Evolutionary conservation across 2,113 vertebrate species (phyloP), one percentile per base, ranked within the genome.

Genomic region (Cyprinus carpio): DNA sequence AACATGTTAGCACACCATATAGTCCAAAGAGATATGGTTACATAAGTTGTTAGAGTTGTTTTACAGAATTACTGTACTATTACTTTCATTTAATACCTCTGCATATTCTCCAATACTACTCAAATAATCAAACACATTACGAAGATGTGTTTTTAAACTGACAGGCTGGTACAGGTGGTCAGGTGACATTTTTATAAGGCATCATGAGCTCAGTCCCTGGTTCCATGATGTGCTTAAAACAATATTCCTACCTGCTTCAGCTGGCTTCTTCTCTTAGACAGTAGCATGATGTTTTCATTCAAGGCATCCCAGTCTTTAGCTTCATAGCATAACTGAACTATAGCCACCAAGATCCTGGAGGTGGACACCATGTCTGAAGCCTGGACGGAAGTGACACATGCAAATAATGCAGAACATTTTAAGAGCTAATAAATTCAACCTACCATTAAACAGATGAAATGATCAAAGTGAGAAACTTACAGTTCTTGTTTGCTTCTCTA

Each of bases 311-410:
- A 99, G 87, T 99, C 98, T 92, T 99, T 98, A 29, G 97, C 97
- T 88, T 98, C 97, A 0, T 98, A 96, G 91, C 97, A 99, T 96
- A 99, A 98, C 91, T 98, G 97, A 87, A 99, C 97, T 78, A 99
- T 96, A 84, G 96, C 97, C 87, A 99, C 97, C 72, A 99, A 94
- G 91, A 99, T 99, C 56, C 96, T 96, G 77, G 98, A 99, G 11
- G 98, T 99, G 27, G 98, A 99, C 85, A 98, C 92, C 97, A 99
- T 99, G 87, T 99, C 98, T 43, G 98, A 99, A 58, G 98, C 98
- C 98, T 99, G 90, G 69, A 16, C 25, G 31, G 74, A 15, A 40
- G 16, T 23, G 4, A 16, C 9, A 29, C 25, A 78, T 4, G n/a
- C 8, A 67, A 40, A 51, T 0, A 62, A 18, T 29, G 13, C 9